Conservation (phyloP, 2,113 vertebrate species). For the Zingel zingel region DNA sequence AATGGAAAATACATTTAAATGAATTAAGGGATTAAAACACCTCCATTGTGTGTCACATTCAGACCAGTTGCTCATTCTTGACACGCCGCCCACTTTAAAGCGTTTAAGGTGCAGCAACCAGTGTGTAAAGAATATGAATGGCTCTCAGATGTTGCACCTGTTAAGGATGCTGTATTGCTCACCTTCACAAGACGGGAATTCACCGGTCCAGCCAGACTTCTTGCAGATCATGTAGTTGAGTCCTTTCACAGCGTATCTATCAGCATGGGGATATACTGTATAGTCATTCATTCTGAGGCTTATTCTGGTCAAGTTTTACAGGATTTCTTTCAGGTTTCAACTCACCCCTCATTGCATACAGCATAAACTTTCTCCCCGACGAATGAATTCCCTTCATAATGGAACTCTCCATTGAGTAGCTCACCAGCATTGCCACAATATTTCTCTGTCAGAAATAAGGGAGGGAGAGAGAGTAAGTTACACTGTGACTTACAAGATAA, state of each 20-base stretch:
- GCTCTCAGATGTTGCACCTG: not conserved
- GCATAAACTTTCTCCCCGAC: slow-evolving; percentile 66
- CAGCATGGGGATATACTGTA: not conserved
- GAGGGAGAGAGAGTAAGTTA: not conserved
- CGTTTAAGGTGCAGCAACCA: not conserved
- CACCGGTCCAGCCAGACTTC: slow-evolving; percentile 70
- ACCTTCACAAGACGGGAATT: slow-evolving; percentile 75
- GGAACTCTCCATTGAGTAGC: slow-evolving; percentile 62
- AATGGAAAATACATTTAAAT: not conserved
- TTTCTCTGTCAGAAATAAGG: slow-evolving; percentile 49
- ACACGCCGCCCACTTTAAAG: not conserved
- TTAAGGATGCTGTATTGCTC: not conserved
- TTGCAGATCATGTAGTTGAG: slow-evolving; percentile 59
- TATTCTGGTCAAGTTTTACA: not conserved
- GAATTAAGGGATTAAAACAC: not conserved
- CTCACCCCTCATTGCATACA: slow-evolving; percentile 75
- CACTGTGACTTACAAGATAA: not conserved
- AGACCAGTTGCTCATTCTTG: not conserved
- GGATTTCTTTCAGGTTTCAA: not conserved
- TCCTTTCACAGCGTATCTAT: slow-evolving; percentile 76
- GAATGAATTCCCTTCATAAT: slow-evolving; percentile 45
- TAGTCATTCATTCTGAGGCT: not conserved
- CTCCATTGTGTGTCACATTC: not conserved
- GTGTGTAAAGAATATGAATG: not conserved
- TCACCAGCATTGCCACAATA: slow-evolving; percentile 70